Evolutionary conservation across 2,888 invertebrate species (phyloP).

Genomic region (Unio delphinus): DNA sequence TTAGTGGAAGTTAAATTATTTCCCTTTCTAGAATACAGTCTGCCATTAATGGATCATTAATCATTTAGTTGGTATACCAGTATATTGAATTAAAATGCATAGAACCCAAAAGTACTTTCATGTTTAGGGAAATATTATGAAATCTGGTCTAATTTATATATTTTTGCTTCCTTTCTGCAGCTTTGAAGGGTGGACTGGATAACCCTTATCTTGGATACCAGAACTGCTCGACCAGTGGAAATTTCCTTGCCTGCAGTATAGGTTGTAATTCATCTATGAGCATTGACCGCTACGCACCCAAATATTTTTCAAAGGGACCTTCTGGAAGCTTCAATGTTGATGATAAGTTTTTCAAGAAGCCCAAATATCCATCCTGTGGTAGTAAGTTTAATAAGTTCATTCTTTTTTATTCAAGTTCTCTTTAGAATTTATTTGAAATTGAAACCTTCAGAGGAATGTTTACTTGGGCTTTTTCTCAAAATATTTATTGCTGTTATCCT

Average conservation of each 20-base stretch:
- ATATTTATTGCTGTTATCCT: too few species aligned
- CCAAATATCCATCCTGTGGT: constrained; percentile 57
- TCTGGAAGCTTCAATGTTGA: constrained; percentile 89
- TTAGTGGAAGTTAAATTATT: too few species aligned
- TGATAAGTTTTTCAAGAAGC: constrained; percentile 13
- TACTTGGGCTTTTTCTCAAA: too few species aligned
- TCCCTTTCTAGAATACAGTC: too few species aligned
- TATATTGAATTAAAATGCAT: too few species aligned
- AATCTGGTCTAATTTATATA: neutral
- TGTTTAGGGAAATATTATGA: too few species aligned
- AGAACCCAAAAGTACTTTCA: too few species aligned
- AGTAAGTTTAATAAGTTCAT: constrained; percentile 26
- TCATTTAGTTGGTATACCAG: too few species aligned
- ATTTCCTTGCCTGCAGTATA: constrained; percentile 23
- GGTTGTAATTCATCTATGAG: constrained; percentile 24
- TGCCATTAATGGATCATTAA: too few species aligned
- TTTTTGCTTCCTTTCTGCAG: neutral
- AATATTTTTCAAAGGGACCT: constrained; percentile 96
- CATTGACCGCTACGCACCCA: constrained; percentile 78
- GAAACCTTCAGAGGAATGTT: too few species aligned
- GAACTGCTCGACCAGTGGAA: neutral
- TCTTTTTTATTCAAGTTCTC: too few species aligned
- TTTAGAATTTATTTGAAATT: too few species aligned
- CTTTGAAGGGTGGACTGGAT: constrained; percentile 24
- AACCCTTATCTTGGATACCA: constrained; percentile 2